These are phyloP conservation scores for Solen grandis DNA, from an alignment of 1,140 invertebrate species.

Conservation along the genomic window DNA sequence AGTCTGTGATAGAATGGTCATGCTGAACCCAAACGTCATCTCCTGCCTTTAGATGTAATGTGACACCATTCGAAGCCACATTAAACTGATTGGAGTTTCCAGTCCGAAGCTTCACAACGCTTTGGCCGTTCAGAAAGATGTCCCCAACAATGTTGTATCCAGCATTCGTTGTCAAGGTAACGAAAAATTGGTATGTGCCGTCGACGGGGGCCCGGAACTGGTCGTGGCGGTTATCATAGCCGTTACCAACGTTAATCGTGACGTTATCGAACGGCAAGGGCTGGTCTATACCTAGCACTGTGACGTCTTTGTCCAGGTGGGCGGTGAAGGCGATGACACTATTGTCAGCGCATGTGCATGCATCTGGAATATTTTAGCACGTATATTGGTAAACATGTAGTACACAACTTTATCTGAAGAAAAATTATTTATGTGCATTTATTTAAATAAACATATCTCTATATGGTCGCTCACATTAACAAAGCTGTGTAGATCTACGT, in stretches of 20 bases:
- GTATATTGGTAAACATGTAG: background rate
- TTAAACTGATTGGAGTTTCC: constrained; percentile 31
- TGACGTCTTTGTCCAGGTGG: constrained; percentile 40
- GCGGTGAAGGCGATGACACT: constrained; percentile 31
- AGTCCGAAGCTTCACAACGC: constrained; percentile 28
- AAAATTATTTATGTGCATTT: background rate
- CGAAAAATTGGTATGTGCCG: constrained; percentile 33
- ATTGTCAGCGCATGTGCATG: constrained; percentile 13
- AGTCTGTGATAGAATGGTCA: constrained; percentile 32
- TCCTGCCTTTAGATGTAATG: constrained; percentile 18
- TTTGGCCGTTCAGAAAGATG: constrained; percentile 30
- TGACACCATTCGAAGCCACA: constrained; percentile 28
- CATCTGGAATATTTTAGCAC: constrained; percentile 18
- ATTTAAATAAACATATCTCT: background rate
- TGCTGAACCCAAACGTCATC: constrained; percentile 55
- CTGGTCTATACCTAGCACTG: constrained; percentile 33
- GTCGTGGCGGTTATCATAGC: constrained; percentile 31
- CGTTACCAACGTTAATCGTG: constrained; percentile 48
- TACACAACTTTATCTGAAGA: background rate
- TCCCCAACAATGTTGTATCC: constrained; percentile 23
- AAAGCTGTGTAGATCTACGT: background rate
- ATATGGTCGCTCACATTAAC: background rate
- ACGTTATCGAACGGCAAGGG: constrained; percentile 42
- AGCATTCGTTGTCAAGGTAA: constrained; percentile 17
- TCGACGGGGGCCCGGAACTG: constrained; percentile 45